Conservation (phyloP, 2,888 invertebrate genomes). For the Lepeophtheirus nordmannii region DNA sequence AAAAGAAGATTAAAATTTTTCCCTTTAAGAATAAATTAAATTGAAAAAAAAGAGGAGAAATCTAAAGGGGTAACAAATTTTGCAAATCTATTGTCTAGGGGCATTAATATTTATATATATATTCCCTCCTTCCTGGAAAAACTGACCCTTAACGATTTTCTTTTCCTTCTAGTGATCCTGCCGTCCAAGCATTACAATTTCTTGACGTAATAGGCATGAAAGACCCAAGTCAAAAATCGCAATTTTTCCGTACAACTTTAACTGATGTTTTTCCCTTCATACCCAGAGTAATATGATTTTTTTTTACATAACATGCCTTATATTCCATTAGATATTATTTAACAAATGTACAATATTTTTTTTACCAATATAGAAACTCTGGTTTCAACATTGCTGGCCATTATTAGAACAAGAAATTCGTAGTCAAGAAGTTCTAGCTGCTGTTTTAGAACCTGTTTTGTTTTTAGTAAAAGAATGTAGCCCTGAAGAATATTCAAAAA, state of each 20-base stretch:
- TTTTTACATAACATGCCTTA: too few species aligned
- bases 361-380: constrained; percentile 62
- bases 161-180: constrained; percentile 52
- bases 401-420: constrained; percentile 67
- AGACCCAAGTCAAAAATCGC: constrained; percentile 68
- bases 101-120: too few species aligned
- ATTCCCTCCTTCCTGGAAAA: too few species aligned
- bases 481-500: constrained; percentile 58
- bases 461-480: constrained; percentile 63
- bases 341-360: not conserved
- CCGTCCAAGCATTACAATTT: constrained; percentile 78
- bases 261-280: constrained; percentile 72
- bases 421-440: constrained; percentile 66
- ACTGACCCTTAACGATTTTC: too few species aligned
- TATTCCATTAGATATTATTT: too few species aligned
- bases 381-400: constrained; percentile 88
- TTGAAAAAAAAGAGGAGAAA: too few species aligned
- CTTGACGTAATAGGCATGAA: constrained; percentile 83
- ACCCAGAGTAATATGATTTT: constrained; percentile 58
- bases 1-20: too few species aligned
- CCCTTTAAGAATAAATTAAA: too few species aligned
- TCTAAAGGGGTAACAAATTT: too few species aligned
- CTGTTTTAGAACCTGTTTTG: constrained; percentile 65
- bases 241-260: constrained; percentile 73
- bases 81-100: too few species aligned